Conservation (phyloP, 2,888 invertebrate species). For the Tortricodes alternella region DNA sequence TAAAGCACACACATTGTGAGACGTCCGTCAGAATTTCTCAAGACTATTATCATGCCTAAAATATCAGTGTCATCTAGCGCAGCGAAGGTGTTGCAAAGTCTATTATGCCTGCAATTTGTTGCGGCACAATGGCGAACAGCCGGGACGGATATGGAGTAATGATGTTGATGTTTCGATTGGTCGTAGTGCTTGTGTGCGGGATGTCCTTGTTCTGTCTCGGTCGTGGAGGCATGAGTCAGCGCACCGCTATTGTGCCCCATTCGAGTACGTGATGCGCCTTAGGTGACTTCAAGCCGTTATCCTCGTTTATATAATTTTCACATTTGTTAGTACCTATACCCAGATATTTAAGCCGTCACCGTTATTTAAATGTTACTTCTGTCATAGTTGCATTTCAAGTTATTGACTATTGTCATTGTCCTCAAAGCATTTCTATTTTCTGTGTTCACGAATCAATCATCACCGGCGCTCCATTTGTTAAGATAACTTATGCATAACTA, state of each 20-base stretch:
- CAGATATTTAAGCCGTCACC: constrained; percentile 16
- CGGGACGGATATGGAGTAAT: constrained; percentile 77
- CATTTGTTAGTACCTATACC: constrained; percentile 6
- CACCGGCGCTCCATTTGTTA: constrained; percentile 1
- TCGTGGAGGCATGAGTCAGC: constrained; percentile 60
- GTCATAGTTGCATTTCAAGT: constrained; percentile 8
- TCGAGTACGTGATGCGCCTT: constrained; percentile 57
- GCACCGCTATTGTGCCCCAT: constrained; percentile 61
- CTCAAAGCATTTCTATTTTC: neutral
- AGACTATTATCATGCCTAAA: constrained; percentile 60
- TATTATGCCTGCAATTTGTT: constrained; percentile 75
- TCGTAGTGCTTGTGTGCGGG: constrained; percentile 57
- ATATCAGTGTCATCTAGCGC: constrained; percentile 68
- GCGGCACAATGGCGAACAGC: constrained; percentile 76
- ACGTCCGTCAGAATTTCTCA: constrained; percentile 45
- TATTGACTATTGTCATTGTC: constrained; percentile 14
- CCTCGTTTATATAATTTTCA: constrained; percentile 30
- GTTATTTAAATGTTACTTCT: constrained; percentile 12
- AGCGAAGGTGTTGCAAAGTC: constrained; percentile 67
- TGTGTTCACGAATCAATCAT: too few relatives aligned
- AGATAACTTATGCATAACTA: constrained; percentile 1
- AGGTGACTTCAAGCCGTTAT: constrained; percentile 37
- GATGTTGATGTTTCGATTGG: constrained; percentile 76
- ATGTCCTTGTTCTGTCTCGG: constrained; percentile 74
- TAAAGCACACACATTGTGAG: neutral